Percentiles rank a stretch among this genome's conserved stretches.
Evolutionary conservation across 2,113 vertebrate genomes (phyloP).

Genomic region (Antechinus flavipes): DNA sequence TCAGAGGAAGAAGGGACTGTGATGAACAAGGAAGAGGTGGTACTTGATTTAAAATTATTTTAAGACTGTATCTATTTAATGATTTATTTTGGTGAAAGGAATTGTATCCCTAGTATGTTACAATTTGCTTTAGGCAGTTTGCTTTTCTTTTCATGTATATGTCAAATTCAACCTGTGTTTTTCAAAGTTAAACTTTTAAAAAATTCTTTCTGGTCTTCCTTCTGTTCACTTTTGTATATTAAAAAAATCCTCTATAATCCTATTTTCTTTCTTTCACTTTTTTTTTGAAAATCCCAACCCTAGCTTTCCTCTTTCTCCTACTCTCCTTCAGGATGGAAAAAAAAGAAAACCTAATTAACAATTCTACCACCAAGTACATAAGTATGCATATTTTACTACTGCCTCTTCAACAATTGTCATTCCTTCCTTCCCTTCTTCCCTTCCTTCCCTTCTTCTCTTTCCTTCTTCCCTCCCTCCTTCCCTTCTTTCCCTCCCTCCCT

Average conservation of each 20-base stretch:
- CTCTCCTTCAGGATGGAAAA: background rate
- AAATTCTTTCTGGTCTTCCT: background rate
- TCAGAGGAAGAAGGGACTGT: background rate
- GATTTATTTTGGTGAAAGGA: background rate
- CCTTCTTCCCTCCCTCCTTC: too few relatives aligned
- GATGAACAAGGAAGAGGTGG: background rate
- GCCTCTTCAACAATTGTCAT: background rate
- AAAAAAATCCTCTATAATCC: background rate
- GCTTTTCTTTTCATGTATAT: background rate
- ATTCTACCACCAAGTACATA: background rate
- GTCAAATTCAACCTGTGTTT: background rate
- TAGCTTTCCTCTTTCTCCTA: background rate
- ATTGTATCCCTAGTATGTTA: background rate
- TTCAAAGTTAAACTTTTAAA: background rate
- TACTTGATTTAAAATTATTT: background rate
- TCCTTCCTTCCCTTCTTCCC: too few relatives aligned
- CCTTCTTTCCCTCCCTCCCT: too few relatives aligned
- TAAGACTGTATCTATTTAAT: background rate
- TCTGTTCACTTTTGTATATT: background rate
- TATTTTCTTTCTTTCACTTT: background rate
- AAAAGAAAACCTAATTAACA: background rate
- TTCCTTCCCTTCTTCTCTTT: too few relatives aligned
- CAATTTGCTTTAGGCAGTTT: background rate
- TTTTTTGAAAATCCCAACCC: background rate
- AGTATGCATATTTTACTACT: background rate